Evolutionary conservation across 2,888 invertebrate genomes (phyloP), one percentile per base, ranked within the genome.

Genomic region (Leptopterna dolabrata): DNA sequence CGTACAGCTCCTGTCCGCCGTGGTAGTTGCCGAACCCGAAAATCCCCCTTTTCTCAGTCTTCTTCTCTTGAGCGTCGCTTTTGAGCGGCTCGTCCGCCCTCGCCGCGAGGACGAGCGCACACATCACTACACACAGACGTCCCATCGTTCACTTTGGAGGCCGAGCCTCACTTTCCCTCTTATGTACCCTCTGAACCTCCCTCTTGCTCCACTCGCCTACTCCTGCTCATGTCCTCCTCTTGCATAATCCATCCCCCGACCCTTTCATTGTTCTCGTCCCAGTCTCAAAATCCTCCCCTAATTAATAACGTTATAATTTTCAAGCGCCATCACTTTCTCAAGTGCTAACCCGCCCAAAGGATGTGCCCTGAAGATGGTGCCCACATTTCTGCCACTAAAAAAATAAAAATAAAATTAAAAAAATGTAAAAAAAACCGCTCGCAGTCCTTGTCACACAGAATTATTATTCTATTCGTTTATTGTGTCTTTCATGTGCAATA

Each of bases 11-110:
- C 36, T 88, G 88, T 51, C 88, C 88, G 29, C 90, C 90, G 88
- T 90, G 90, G 24, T 91, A 91, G 41, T 90, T 90, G 55, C 87
- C 87, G 47, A 87, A 82, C 13, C 87, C 70, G 55, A 83, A 76
- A 80, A 89, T 89, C 13, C 89, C 89, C 30, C 89, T 45, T 88
- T 89, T 89, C 87, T 89, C 89, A 47, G 89, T 86, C 70, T 89
- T 89, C 70, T 89, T 88, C 76, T 88, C 88, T 24, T 87, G 85
- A 71, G 73, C 86, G 9, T 36, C 47, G 11, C 7, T 29, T 16
- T 70, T 73, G 6, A 14, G 6, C 63, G 76, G 55, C 71, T 63
- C 76, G 19, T 73, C 55, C 16, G 73, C 45, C 14, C 51, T 51
- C 51, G 43, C 71, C 36, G 19, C 63, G 70, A 80, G 80, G 16